Evolutionary conservation across 2,113 vertebrate genomes (phyloP).

Genomic region (Sceloporus tristichus): DNA sequence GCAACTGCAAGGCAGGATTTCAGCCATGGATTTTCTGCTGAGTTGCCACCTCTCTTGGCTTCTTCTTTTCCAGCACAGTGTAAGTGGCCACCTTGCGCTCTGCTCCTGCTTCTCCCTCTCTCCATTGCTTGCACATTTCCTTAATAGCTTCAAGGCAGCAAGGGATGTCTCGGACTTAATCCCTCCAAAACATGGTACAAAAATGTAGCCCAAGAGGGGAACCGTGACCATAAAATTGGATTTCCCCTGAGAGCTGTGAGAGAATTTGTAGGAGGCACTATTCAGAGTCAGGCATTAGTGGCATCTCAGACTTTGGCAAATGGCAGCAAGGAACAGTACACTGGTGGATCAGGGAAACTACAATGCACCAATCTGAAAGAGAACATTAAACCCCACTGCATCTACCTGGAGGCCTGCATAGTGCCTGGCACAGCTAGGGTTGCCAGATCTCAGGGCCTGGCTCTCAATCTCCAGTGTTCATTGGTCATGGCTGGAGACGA

Average conservation of each 20-base stretch:
- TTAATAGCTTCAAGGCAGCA: background rate
- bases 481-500: no score
- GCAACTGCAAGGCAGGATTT: no score
- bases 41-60: no score
- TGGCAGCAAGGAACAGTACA: background rate
- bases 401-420: no score
- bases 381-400: background rate
- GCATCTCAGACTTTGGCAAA: background rate
- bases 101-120: no score
- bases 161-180: background rate
- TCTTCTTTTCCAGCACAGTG: no score
- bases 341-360: background rate
- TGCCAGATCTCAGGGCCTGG: no score
- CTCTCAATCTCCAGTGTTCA: no score
- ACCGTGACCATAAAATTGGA: slow-evolving; percentile 30
- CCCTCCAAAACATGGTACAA: background rate
- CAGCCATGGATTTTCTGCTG: no score
- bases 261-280: background rate
- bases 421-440: background rate
- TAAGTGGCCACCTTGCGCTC: no score
- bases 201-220: slow-evolving; percentile 3
- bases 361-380: background rate
- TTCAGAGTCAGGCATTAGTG: slow-evolving; percentile 3
- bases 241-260: background rate
- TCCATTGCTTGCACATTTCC: background rate